Evolutionary conservation across 2,113 vertebrate species (phyloP).

Genomic region (Tylochromis polylepis): DNA sequence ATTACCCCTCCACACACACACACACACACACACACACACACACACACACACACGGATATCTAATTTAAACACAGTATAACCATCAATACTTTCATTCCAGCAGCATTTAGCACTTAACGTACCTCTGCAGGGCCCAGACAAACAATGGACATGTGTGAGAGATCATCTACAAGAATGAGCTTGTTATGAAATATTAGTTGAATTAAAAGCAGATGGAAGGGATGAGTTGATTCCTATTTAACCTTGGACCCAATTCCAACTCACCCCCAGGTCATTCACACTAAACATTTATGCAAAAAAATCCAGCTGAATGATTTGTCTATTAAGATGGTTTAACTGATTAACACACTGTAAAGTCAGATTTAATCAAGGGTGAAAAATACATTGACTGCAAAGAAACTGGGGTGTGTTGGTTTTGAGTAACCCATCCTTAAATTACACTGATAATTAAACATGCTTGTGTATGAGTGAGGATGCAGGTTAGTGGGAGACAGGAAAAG

Average conservation of each 20-base stretch:
- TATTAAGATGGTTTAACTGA: not conserved
- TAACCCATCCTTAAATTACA: not conserved
- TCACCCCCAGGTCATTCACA: conserved; percentile 11
- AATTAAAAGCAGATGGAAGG: conserved; percentile 4
- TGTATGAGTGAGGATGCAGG: conserved; percentile 38
- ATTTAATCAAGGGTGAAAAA: not conserved
- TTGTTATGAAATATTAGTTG: conserved; percentile 10
- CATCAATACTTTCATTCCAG: not conserved
- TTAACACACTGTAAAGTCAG: not conserved
- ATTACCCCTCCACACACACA: not conserved
- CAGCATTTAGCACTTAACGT: not conserved
- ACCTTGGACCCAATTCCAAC: conserved; percentile 48
- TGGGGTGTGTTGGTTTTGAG: conserved; percentile 43
- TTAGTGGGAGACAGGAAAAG: conserved; percentile 43
- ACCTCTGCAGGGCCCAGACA: not conserved
- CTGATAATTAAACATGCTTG: conserved; percentile 32
- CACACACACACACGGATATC: not conserved
- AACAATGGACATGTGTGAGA: conserved; percentile 3
- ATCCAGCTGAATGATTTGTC: not conserved
- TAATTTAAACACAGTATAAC: conserved; percentile 13
- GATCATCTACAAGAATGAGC: conserved; percentile 14
- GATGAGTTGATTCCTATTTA: conserved; percentile 10
- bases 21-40: not conserved
- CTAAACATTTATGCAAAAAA: not conserved
- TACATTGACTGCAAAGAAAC: not conserved